A percentile compares a stretch with the other conserved stretches of the same genome.
Conservation (phyloP, 2,113 vertebrate species). For the Thalassoma bifasciatum region DNA sequence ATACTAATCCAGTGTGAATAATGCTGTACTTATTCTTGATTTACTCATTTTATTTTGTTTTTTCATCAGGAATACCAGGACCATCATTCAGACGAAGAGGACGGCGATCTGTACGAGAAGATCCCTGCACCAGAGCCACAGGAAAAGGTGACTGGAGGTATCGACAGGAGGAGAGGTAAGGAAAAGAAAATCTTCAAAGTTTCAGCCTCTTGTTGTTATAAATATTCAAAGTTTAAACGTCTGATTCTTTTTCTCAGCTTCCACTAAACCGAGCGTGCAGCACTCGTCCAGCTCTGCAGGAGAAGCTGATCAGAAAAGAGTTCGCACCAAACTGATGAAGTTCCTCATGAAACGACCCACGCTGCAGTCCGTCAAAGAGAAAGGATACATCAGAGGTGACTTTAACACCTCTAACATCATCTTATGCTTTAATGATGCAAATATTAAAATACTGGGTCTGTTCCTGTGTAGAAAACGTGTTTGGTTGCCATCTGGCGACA, state of each 20-base stretch:
- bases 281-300: conserved; percentile 24
- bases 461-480: conserved; percentile 89
- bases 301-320: conserved; percentile 86
- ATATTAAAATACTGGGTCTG: not conserved
- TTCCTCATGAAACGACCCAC: conserved; percentile 90
- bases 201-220: not conserved
- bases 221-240: not conserved
- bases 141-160: conserved; percentile 40
- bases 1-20: too few species aligned
- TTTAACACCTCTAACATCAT: conserved; percentile 47
- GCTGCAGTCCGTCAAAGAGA: conserved; percentile 89
- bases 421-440: not conserved
- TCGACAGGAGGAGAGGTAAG: conserved; percentile 80
- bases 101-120: conserved; percentile 82
- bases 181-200: not conserved
- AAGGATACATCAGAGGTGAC: conserved; percentile 91
- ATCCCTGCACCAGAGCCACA: conserved; percentile 77
- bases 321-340: conserved; percentile 89
- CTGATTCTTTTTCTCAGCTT: conserved; percentile 16
- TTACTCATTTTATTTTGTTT: not conserved
- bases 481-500: conserved; percentile 87
- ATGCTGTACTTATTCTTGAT: not conserved
- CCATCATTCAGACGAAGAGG: conserved; percentile 76
- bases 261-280: conserved; percentile 49
- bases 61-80: conserved; percentile 75